Conservation (phyloP, 2,888 invertebrate genomes). For the Noctua pronuba region DNA sequence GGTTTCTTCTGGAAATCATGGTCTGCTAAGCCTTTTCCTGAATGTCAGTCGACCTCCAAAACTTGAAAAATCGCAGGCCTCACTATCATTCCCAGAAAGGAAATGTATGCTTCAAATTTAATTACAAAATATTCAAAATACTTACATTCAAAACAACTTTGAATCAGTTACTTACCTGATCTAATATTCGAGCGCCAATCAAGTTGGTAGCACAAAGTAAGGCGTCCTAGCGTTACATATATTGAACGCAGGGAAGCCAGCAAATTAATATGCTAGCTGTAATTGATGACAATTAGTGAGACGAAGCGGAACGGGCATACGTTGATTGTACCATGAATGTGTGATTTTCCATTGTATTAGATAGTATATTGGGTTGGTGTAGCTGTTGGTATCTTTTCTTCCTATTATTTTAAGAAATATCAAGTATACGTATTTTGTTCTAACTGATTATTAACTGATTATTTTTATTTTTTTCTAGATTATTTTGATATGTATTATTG, state of each 20-base stretch:
- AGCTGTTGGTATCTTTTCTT: not conserved
- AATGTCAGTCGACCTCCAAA: not conserved
- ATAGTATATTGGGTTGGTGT: conserved; percentile 35
- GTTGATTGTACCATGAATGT: conserved; percentile 69
- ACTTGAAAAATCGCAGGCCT: no score
- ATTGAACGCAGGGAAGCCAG: conserved; percentile 61
- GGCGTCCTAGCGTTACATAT: conserved; percentile 47
- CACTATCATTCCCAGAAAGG: not conserved
- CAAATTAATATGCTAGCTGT: conserved; percentile 73
- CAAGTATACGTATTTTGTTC: not conserved
- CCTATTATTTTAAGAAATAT: not conserved
- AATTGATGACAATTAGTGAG: conserved; percentile 75
- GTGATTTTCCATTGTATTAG: conserved; percentile 60
- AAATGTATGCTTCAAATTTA: not conserved
- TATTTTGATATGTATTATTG: no score
- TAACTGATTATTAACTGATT: not conserved
- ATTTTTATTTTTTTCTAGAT: no score
- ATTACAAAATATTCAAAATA: not conserved
- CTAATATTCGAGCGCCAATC: conserved; percentile 41
- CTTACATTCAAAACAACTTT: not conserved
- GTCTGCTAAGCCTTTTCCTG: not conserved
- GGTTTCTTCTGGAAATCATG: not conserved
- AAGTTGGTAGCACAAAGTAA: conserved; percentile 47
- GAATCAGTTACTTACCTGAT: conserved; percentile 23
- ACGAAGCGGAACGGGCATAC: conserved; percentile 60